A percentile compares a stretch with the other conserved stretches of the same genome.
These are phyloP conservation scores for Melanogrammus aeglefinus DNA, from an alignment of 2,797 vertebrate species.

Conservation along the genomic window DNA sequence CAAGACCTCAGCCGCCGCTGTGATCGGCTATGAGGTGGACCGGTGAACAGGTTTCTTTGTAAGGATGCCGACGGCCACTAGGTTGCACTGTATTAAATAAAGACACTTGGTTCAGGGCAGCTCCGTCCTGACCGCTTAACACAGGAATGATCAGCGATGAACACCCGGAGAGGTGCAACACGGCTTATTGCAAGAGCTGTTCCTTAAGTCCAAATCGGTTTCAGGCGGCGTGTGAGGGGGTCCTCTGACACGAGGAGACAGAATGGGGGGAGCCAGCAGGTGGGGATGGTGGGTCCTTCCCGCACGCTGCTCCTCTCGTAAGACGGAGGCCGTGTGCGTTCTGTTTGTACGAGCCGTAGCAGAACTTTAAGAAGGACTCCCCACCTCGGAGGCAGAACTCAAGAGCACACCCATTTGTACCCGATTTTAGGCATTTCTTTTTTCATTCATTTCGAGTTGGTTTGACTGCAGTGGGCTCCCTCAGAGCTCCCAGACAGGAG, in stretches of 20 bases:
- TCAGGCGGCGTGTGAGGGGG: slow-evolving; percentile 25
- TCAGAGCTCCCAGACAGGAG: not conserved
- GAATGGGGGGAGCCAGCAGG: no score
- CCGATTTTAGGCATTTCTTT: not conserved
- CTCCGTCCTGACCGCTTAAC: not conserved
- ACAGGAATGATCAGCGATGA: not conserved
- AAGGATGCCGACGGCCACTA: slow-evolving; percentile 51
- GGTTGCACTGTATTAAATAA: slow-evolving; percentile 48
- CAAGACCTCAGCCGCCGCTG: no score
- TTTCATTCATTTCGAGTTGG: not conserved
- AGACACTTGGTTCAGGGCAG: slow-evolving; percentile 63
- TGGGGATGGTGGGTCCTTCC: no score
- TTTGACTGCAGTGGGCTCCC: not conserved
- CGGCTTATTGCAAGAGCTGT: not conserved
- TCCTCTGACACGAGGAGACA: not conserved
- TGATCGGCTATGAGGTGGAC: not conserved
- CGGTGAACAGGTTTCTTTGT: slow-evolving; percentile 6
- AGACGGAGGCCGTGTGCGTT: slow-evolving; percentile 50
- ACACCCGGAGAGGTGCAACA: not conserved
- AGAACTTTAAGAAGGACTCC: slow-evolving; percentile 45
- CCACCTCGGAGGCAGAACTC: not conserved
- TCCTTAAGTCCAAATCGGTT: not conserved
- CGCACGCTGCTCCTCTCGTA: not conserved
- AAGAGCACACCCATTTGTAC: not conserved
- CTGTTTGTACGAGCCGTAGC: slow-evolving; percentile 27